Percentiles rank a stretch among this genome's conserved stretches.
phyloP scores from a whole-genome alignment of 35 echinoderm and acorn worm genomes.

The Ophiothrix spiculata region DNA sequence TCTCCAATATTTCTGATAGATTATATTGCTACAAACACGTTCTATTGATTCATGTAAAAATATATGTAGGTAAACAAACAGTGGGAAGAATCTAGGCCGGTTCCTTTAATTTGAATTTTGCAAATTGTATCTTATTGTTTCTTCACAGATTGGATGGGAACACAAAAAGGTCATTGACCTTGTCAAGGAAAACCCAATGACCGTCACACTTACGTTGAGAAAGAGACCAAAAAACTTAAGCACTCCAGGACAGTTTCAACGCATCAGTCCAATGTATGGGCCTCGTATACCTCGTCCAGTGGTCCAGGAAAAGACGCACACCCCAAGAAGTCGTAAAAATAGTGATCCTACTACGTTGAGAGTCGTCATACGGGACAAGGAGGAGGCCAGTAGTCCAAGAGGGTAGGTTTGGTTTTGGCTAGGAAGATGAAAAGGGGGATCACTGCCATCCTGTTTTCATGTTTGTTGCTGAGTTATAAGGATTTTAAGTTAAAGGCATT shows the following conservation, averaged over 20 bases:
- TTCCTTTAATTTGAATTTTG: too few relatives aligned
- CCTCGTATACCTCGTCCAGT: background rate
- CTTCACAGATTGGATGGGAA: conserved; percentile 81
- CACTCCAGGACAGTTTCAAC: conserved; percentile 64
- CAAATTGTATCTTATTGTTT: too few relatives aligned
- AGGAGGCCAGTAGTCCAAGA: background rate
- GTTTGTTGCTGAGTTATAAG: too few relatives aligned
- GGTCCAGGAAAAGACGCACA: background rate
- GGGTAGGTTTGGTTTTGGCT: too few relatives aligned
- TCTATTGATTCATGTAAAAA: too few relatives aligned
- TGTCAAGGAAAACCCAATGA: conserved; percentile 54
- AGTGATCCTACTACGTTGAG: background rate
- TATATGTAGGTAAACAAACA: too few relatives aligned
- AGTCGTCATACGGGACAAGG: background rate
- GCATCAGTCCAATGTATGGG: background rate
- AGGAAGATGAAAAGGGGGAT: too few relatives aligned
- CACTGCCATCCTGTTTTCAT: too few relatives aligned
- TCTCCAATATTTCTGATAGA: too few relatives aligned
- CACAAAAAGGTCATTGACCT: conserved; percentile 79
- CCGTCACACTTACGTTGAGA: conserved; percentile 72
- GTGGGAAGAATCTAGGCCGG: too few relatives aligned
- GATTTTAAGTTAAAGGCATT: too few relatives aligned
- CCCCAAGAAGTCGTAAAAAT: background rate
- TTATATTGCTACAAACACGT: too few relatives aligned
- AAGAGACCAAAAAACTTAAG: conserved; percentile 78